These are phyloP conservation scores for Neotoxoptera formosana DNA, from an alignment of 1,140 invertebrate genomes.

Conservation along the genomic window DNA sequence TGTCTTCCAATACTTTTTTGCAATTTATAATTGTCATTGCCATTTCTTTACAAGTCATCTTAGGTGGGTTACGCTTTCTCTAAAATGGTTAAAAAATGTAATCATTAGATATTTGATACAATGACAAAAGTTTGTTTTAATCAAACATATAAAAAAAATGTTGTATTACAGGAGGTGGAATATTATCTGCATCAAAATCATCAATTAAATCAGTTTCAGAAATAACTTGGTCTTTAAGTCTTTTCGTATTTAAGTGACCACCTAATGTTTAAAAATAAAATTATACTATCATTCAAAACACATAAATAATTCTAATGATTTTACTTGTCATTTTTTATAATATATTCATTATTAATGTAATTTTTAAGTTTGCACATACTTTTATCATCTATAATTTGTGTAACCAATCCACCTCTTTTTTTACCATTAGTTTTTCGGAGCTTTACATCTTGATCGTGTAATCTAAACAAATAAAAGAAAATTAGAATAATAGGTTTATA, in stretches of 20 bases:
- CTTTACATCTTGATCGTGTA: constrained; percentile 52
- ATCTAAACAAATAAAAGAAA: background rate
- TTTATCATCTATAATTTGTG: constrained; percentile 25
- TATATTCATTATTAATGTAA: background rate
- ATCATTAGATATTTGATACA: background rate
- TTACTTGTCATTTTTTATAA: no score
- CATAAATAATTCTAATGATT: background rate
- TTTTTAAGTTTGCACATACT: background rate
- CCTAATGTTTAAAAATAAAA: constrained; percentile 17
- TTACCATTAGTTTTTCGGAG: constrained; percentile 51
- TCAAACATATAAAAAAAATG: constrained; percentile 1
- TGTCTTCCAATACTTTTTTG: constrained; percentile 46
- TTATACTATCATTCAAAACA: background rate
- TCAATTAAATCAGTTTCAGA: background rate
- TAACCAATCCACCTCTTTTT: constrained; percentile 1
- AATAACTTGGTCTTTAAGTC: background rate
- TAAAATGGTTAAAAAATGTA: background rate
- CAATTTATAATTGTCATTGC: constrained; percentile 53
- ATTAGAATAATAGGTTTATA: background rate
- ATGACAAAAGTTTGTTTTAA: background rate
- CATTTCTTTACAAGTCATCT: constrained; percentile 53
- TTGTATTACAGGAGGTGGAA: background rate
- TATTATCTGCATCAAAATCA: background rate
- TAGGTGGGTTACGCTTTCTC: constrained; percentile 25
- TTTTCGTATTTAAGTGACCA: constrained; percentile 25